A percentile compares a stretch with the other conserved stretches of the same genome.
Evolutionary conservation across 2,113 vertebrate genomes (phyloP).

Genomic region (Ramphastos sulfuratus): DNA sequence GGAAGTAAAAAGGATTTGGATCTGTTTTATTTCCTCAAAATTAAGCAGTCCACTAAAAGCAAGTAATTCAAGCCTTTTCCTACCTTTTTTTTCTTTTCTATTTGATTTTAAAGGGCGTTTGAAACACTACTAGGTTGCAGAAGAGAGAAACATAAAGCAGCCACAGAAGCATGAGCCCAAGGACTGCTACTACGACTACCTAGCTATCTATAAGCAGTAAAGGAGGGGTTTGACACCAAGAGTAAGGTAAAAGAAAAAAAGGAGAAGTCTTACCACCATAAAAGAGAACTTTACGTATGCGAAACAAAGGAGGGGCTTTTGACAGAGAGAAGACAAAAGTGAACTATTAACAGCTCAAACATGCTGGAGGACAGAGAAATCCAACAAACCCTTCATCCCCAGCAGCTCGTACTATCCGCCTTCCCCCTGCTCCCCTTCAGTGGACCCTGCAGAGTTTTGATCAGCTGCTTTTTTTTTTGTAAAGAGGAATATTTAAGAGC

Average conservation of each 20-base stretch:
- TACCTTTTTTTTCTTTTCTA: neutral
- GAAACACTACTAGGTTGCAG: neutral
- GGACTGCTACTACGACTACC: neutral
- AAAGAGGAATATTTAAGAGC: neutral
- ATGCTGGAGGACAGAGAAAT: neutral
- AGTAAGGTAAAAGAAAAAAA: neutral
- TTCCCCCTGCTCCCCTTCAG: neutral
- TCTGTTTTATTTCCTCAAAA: neutral
- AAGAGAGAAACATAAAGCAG: neutral
- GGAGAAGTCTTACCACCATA: constrained; percentile 80
- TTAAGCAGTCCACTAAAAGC: neutral
- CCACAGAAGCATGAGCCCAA: neutral
- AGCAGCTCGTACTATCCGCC: neutral
- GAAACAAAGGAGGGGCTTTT: constrained; percentile 84
- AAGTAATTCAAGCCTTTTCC: neutral
- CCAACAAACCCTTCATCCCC: neutral
- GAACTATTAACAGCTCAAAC: neutral
- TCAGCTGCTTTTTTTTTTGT: neutral
- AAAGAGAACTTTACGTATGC: constrained; percentile 85
- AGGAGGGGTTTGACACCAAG: neutral
- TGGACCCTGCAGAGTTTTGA: neutral
- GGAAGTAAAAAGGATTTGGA: neutral
- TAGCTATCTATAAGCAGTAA: neutral
- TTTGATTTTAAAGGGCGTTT: neutral
- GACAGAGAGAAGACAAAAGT: constrained; percentile 63